A percentile compares a stretch with the other conserved stretches of the same genome.
These are phyloP conservation scores for Tenthredo scrophulariae DNA, from an alignment of 2,888 invertebrate genomes.

Conservation along the genomic window DNA sequence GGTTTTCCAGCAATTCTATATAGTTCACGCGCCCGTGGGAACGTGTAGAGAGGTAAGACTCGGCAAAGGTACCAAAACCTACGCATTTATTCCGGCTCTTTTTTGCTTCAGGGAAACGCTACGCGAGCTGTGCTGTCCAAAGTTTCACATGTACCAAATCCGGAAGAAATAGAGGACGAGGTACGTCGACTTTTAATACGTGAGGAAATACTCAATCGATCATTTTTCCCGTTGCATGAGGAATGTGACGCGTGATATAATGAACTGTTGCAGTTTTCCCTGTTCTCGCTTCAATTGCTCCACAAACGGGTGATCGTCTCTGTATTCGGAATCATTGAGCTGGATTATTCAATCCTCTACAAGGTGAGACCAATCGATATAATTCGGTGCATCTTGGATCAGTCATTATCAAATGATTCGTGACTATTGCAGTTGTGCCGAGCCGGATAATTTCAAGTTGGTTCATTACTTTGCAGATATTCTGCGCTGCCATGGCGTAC, in stretches of 20 bases:
- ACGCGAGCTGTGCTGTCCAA: background rate
- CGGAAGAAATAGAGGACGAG: background rate
- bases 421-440: no score
- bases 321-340: background rate
- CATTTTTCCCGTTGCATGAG: no score
- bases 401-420: no score
- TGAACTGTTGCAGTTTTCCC: background rate
- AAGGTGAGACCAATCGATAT: slow-evolving; percentile 8
- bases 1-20: background rate
- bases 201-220: no score
- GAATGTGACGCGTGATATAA: background rate
- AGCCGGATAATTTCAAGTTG: no score
- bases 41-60: background rate
- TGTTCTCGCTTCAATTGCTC: background rate
- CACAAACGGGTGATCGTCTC: background rate
- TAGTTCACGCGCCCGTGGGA: background rate
- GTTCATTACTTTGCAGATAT: background rate
- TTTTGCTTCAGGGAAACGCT: background rate
- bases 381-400: no score
- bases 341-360: background rate
- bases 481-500: background rate
- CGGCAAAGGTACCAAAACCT: background rate
- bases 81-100: background rate
- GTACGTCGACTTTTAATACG: background rate
- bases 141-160: background rate